Percentiles rank a stretch among this genome's conserved stretches.
phyloP scores from a whole-genome alignment of 1,140 invertebrate species.

The Oreohelix idahoensis region DNA sequence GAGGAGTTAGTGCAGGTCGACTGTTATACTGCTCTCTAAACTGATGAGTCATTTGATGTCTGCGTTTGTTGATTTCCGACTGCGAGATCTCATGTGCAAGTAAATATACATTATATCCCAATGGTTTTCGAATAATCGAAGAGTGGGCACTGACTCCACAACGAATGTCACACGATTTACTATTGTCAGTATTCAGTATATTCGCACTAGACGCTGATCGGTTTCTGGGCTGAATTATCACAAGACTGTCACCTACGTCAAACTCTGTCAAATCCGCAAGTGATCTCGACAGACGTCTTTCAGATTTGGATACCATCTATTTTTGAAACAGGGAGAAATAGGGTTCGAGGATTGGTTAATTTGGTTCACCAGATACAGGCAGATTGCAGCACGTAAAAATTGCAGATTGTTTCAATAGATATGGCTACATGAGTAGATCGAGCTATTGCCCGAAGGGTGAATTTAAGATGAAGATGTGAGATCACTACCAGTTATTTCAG shows the following conservation, averaged over 20 bases:
- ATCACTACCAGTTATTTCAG: not conserved
- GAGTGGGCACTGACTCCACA: not conserved
- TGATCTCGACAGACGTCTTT: not conserved
- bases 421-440: too few species aligned
- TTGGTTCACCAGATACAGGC: too few species aligned
- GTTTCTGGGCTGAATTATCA: not conserved
- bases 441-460: not conserved
- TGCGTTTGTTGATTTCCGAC: conserved; percentile 2
- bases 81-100: not conserved
- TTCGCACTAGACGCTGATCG: conserved; percentile 4
- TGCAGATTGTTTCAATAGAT: too few species aligned
- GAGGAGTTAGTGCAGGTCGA: not conserved
- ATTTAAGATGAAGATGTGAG: not conserved
- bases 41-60: not conserved
- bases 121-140: not conserved
- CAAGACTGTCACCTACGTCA: too few species aligned
- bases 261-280: conserved; percentile 6
- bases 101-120: not conserved
- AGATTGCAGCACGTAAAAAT: too few species aligned
- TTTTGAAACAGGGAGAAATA: not conserved
- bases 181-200: not conserved
- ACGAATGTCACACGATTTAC: not conserved
- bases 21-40: not conserved
- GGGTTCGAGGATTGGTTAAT: too few species aligned
- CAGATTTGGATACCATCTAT: not conserved